Conservation (phyloP, 1,140 invertebrate species). For the Drosophila guanche region DNA sequence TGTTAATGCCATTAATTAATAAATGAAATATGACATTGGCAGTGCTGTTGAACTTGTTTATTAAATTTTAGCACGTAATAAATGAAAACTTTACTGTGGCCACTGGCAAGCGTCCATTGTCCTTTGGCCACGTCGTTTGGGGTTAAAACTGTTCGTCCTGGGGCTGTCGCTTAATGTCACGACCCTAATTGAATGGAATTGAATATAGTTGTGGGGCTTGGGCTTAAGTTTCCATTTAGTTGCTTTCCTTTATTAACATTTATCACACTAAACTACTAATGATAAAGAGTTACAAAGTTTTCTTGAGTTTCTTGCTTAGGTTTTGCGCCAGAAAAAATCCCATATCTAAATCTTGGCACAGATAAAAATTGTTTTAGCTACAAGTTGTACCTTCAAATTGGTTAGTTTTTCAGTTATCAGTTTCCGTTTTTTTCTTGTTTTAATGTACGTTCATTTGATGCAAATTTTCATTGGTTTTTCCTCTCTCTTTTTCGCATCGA, state of each 20-base stretch:
- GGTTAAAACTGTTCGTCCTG: constrained; percentile 22
- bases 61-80: constrained; percentile 81
- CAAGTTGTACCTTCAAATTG: constrained; percentile 67
- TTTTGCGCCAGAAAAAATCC: constrained; percentile 49
- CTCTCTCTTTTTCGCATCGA: constrained; percentile 18
- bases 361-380: constrained; percentile 71
- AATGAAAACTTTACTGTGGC: constrained; percentile 62
- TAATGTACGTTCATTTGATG: constrained; percentile 54
- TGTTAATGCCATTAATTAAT: constrained; percentile 81
- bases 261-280: constrained; percentile 81
- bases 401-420: constrained; percentile 53
- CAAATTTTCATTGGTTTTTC: constrained; percentile 42
- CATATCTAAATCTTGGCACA: constrained; percentile 58
- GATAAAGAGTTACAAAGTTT: constrained; percentile 74
- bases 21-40: constrained; percentile 74
- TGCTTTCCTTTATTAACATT: constrained; percentile 74
- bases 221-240: constrained; percentile 26
- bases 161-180: neutral
- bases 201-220: constrained; percentile 4
- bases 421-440: constrained; percentile 13
- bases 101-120: constrained; percentile 16
- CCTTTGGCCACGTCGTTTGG: neutral
- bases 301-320: constrained; percentile 45
- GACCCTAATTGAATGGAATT: constrained; percentile 46
- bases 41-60: constrained; percentile 63